phyloP scores from a whole-genome alignment of 2,113 vertebrate species.

The Cacatua alba region DNA sequence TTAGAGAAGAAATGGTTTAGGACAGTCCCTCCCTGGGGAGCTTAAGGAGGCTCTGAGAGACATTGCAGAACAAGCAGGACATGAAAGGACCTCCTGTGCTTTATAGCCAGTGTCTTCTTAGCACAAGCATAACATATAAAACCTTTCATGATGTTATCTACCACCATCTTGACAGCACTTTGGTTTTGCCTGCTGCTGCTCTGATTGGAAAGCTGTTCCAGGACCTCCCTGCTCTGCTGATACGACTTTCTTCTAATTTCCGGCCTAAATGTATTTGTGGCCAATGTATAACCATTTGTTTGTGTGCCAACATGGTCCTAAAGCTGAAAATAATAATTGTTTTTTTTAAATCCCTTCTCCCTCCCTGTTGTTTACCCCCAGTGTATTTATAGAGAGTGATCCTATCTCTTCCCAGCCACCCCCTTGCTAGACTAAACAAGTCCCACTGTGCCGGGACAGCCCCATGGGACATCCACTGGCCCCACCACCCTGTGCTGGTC shows the following conservation, averaged over 20 bases:
- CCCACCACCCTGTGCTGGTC: neutral
- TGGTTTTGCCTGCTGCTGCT: neutral
- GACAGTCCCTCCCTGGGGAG: neutral
- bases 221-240: constrained; percentile 50
- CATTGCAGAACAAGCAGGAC: neutral
- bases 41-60: neutral
- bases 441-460: neutral
- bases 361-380: neutral
- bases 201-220: accelerated
- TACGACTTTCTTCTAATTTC: constrained; percentile 14
- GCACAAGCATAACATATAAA: neutral
- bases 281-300: neutral
- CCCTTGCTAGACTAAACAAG: constrained; percentile 23
- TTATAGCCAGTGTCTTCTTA: neutral
- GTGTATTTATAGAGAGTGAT: neutral
- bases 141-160: neutral
- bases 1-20: neutral
- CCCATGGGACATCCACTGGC: neutral
- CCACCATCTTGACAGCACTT: neutral
- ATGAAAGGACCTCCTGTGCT: neutral
- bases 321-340: neutral
- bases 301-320: neutral
- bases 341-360: neutral
- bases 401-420: neutral
- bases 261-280: neutral